Conservation (phyloP, 1,140 invertebrate genomes). For the Gryllus bimaculatus region DNA sequence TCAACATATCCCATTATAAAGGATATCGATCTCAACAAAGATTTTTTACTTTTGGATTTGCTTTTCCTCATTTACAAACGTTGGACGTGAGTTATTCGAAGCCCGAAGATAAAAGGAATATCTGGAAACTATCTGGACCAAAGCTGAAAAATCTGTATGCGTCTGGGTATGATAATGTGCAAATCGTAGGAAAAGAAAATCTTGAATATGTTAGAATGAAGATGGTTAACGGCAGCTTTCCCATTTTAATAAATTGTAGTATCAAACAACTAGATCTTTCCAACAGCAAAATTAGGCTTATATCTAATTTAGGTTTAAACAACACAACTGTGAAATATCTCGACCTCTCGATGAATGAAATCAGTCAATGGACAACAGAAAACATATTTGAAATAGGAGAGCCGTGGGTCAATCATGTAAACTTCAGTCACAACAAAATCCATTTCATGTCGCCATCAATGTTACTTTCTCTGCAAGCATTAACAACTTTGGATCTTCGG, state of each 20-base stretch:
- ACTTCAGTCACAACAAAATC: neutral
- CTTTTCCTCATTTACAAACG: neutral
- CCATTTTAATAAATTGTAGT: neutral
- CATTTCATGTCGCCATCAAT: neutral
- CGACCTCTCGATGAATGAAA: neutral
- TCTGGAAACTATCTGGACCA: neutral
- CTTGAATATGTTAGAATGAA: neutral
- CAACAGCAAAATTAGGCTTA: neutral
- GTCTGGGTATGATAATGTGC: neutral
- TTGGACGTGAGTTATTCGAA: neutral
- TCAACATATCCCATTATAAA: neutral
- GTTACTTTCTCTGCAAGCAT: neutral
- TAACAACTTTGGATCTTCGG: neutral
- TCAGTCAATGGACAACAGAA: neutral
- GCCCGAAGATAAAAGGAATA: neutral
- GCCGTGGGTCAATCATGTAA: neutral
- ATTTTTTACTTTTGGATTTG: neutral
- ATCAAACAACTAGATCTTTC: neutral
- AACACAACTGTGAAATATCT: neutral
- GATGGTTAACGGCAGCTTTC: neutral
- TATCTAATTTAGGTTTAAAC: neutral
- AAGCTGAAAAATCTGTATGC: neutral
- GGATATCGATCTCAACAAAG: neutral
- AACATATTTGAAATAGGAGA: neutral
- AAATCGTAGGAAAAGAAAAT: neutral